phyloP scores from a whole-genome alignment of 92 coral and sea anemone genomes.

The Porites divaricata region DNA sequence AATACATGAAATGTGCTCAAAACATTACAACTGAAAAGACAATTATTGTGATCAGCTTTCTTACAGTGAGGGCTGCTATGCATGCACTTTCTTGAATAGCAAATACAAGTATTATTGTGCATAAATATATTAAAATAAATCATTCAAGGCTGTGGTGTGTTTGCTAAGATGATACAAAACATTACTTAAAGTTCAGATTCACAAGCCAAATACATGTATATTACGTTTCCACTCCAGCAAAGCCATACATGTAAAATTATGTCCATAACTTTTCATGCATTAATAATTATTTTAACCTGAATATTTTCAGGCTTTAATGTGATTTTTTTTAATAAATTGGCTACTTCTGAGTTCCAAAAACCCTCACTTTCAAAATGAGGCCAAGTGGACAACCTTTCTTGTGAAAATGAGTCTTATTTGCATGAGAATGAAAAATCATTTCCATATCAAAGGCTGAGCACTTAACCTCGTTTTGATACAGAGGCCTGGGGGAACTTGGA shows the following conservation, averaged over 20 bases:
- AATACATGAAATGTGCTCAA: conserved; percentile 3
- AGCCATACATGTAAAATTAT: background rate
- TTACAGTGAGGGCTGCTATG: background rate
- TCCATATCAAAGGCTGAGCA: no score
- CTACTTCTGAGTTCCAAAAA: no score
- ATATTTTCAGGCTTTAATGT: no score
- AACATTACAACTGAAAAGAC: background rate
- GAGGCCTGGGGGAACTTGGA: no score
- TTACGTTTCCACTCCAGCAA: background rate
- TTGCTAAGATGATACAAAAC: background rate
- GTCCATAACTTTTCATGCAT: background rate
- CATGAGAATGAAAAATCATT: no score
- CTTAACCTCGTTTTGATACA: no score
- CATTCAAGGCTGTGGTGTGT: background rate
- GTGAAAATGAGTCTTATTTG: no score
- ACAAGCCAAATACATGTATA: no score
- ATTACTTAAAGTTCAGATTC: background rate
- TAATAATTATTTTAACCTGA: no score
- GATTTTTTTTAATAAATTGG: no score
- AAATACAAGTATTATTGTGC: background rate
- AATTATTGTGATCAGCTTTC: background rate
- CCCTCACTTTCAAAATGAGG: no score
- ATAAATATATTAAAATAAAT: conserved; percentile 40
- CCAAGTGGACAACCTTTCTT: no score
- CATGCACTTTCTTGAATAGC: background rate